Evolutionary conservation across 2,888 invertebrate species (phyloP).

Genomic region (Diplazon laetatorius): DNA sequence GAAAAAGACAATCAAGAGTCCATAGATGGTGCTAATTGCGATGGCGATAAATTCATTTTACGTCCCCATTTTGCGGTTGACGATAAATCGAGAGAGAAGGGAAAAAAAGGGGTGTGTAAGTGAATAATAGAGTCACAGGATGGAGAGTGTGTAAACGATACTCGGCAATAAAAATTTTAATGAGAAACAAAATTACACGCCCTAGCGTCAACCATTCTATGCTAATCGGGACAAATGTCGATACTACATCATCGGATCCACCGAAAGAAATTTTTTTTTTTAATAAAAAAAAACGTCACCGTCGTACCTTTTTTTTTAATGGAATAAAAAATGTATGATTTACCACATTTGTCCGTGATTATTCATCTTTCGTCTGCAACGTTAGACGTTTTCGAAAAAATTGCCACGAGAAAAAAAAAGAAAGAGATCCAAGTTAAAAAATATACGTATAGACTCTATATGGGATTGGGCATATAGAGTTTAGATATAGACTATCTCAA

Average conservation of each 20-base stretch:
- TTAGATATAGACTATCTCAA: no score
- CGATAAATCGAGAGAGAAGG: slow-evolving; percentile 68
- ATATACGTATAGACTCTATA: no score
- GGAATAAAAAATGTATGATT: no score
- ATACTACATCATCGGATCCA: neutral
- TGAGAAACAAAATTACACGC: slow-evolving; percentile 29
- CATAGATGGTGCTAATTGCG: slow-evolving; percentile 73
- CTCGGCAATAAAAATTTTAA: slow-evolving; percentile 32
- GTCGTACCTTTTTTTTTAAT: no score
- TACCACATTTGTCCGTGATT: no score
- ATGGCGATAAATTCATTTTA: slow-evolving; percentile 78
- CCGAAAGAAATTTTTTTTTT: neutral
- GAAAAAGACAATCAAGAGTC: slow-evolving; percentile 37
- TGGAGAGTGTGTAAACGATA: slow-evolving; percentile 26
- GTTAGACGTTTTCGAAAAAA: no score
- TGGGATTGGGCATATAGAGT: no score
- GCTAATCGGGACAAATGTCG: slow-evolving; percentile 3
- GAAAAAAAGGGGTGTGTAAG: no score
- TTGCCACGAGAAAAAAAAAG: no score
- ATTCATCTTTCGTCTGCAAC: no score
- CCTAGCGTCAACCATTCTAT: slow-evolving; percentile 2
- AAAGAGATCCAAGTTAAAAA: no score
- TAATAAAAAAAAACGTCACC: neutral
- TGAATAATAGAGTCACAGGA: slow-evolving; percentile 46
- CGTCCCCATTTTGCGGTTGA: slow-evolving; percentile 72